Base-by-base conservation (phyloP, 2,888 invertebrate genomes). In the Liposcelis brunnea region DNA sequence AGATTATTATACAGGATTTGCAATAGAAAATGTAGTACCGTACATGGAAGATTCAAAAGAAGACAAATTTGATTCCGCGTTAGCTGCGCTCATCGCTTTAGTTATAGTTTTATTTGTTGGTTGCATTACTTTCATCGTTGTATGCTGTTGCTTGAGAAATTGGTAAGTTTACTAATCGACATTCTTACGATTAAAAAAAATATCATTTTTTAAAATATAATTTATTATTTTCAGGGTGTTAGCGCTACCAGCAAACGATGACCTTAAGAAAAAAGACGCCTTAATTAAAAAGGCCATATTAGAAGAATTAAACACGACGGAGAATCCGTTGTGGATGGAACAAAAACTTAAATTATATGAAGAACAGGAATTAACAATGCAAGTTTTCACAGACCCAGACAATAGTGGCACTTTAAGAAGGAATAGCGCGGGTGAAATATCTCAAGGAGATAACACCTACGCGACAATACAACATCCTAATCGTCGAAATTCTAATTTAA, bases 331-430 rank as follows among this genome's bases (percentile, higher is more conserved):
- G 11, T 90, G 89, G 90, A 77, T 89, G 56, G 90, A 90, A 68
- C 87, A 86, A 56, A 89, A 89, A 67, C 65, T 89, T 19, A 76
- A 89, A 58, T 74, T 87, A 0, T 90, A 90, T 54, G 89, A 90
- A 62, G 89, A 90, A 55, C 89, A 90, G 63, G 89, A 90, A 63
- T 67, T 90, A 46, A 89, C 87, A 26, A 90, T 90, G 90, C 86
- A 89, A 62, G 89, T 90, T 15, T 87, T 89, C 58, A 79, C 78
- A 52, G 81, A 82, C 57, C 75, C 80, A 10, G 80, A 81, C 42
- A 56, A 60, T 43, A 40, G 15, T 31, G 40, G 31, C n/a, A 35
- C 31, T 2, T 56, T 55, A 58, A 58, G 58, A 67, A 53, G 69
- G 59, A 58, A 65, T 58, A 66, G 67, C 59, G 59, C 65, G 56